Conservation (phyloP, 1,140 invertebrate genomes). For the Brachionus rubens region DNA sequence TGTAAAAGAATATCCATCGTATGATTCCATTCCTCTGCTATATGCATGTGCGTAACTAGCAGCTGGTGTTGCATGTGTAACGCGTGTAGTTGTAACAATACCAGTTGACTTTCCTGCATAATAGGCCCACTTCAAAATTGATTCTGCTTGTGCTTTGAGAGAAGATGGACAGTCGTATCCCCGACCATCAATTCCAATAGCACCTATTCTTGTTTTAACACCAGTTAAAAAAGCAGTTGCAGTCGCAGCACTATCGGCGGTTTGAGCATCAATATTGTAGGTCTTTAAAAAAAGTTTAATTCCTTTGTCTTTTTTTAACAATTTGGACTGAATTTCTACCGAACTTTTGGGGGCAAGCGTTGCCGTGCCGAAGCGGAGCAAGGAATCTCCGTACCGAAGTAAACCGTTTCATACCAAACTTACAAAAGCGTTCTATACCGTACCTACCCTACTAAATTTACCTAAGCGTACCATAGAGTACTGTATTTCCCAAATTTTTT, state of each 20-base stretch:
- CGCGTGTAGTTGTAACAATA: conserved; percentile 79
- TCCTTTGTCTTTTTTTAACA: conserved; percentile 64
- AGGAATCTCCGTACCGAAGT: no score
- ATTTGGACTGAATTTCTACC: no score
- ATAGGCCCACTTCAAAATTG: conserved; percentile 28
- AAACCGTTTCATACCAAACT: no score
- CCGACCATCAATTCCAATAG: conserved; percentile 70
- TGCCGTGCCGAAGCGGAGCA: no score
- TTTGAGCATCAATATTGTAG: conserved; percentile 79
- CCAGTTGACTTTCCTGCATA: conserved; percentile 69
- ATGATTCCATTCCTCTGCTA: conserved; percentile 53
- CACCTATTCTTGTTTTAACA: conserved; percentile 76
- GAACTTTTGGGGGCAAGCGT: no score
- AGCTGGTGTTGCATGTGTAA: conserved; percentile 82
- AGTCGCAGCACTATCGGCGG: conserved; percentile 81
- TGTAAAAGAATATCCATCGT: conserved; percentile 49
- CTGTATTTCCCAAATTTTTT: no score
- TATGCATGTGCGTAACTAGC: conserved; percentile 72
- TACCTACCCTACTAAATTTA: no score
- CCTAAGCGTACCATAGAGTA: conserved; percentile 63
- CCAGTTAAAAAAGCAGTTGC: conserved; percentile 81
- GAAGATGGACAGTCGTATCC: conserved; percentile 46
- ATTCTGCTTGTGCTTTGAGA: background rate
- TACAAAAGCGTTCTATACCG: no score
- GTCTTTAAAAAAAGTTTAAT: conserved; percentile 71